phyloP scores from a whole-genome alignment of 2,113 vertebrate species.

The Lepidothrix coronata region DNA sequence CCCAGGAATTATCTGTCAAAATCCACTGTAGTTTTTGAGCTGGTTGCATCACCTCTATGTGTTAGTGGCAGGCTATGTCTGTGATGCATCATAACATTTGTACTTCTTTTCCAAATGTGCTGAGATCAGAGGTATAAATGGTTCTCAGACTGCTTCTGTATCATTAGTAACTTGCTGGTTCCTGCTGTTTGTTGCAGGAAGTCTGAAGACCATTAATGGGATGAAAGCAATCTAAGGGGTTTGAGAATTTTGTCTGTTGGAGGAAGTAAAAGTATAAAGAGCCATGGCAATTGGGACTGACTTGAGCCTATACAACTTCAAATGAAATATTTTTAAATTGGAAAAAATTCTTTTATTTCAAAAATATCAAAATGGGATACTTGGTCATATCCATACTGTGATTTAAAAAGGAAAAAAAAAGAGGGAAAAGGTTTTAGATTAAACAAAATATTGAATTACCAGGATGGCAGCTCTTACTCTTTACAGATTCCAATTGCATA shows the following conservation, averaged over 20 bases:
- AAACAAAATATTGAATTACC: background rate
- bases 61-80: background rate
- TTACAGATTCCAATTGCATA: background rate
- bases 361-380: background rate
- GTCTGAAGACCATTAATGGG: background rate
- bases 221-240: background rate
- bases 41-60: background rate
- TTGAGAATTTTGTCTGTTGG: background rate
- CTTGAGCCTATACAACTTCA: background rate
- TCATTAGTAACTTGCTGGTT: background rate
- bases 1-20: background rate
- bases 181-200: background rate
- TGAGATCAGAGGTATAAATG: background rate
- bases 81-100: background rate
- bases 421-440: background rate
- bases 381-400: background rate
- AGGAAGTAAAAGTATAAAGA: background rate
- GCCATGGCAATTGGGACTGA: background rate
- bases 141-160: background rate
- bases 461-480: background rate
- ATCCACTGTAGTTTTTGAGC: background rate
- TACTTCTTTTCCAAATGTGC: background rate
- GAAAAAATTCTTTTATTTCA: background rate
- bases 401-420: background rate
- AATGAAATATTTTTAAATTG: background rate